These are phyloP conservation scores for Platorchestia sp. DNA, from an alignment of 1,140 invertebrate genomes.

Conservation along the genomic window DNA sequence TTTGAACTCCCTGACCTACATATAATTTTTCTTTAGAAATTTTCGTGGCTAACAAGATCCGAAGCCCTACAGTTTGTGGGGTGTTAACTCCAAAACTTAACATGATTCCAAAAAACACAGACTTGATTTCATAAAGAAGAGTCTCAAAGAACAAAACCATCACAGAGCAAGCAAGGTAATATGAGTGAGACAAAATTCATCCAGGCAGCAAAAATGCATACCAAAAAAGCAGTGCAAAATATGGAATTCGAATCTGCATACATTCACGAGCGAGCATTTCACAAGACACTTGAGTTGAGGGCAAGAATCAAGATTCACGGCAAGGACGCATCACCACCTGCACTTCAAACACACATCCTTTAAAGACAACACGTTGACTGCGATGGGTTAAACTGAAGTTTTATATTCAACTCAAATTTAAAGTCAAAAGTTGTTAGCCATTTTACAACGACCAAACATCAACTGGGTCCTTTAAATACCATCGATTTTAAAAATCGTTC, in stretches of 20 bases:
- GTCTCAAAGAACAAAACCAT: neutral
- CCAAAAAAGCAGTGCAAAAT: neutral
- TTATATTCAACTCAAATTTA: too few relatives aligned
- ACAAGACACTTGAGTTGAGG: neutral
- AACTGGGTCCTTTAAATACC: too few relatives aligned
- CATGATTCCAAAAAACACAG: neutral
- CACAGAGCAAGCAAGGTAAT: neutral
- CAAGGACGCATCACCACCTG: neutral
- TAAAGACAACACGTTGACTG: too few relatives aligned
- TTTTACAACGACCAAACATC: too few relatives aligned
- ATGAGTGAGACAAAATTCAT: neutral
- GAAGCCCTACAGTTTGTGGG: neutral
- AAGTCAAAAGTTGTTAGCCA: too few relatives aligned
- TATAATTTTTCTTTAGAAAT: too few relatives aligned
- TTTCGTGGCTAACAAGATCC: too few relatives aligned
- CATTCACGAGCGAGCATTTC: conserved; percentile 31
- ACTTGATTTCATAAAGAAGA: neutral
- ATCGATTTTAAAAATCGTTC: too few relatives aligned
- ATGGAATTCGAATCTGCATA: conserved; percentile 2
- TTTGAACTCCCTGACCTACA: too few relatives aligned
- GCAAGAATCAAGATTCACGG: neutral
- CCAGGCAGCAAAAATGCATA: neutral
- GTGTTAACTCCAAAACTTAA: neutral
- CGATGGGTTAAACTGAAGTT: too few relatives aligned
- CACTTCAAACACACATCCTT: too few relatives aligned